Base-by-base conservation (phyloP, 2,113 vertebrate genomes). In the Porphyrio hochstetteri region DNA sequence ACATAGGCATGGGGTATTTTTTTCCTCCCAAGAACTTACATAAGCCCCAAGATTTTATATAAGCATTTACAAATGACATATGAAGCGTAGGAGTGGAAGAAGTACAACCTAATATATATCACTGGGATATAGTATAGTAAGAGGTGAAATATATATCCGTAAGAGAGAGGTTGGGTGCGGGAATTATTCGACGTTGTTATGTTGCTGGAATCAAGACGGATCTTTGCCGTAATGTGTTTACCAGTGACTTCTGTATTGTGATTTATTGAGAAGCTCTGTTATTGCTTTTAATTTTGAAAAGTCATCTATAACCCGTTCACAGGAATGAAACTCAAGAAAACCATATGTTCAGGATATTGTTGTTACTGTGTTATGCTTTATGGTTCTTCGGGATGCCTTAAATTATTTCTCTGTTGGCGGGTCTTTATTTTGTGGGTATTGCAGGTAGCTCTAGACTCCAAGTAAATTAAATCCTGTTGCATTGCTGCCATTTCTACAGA, bases 271-370 rank as follows among this genome's bases (percentile, higher is more conserved):
- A 70, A 78, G 42, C 65, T 92, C 25, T 75, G 56, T 88, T 94
- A 93, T 46, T 95, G 94, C 77, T 86, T 92, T 94, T 97, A 91
- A 95, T 96, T 96, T 88, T 78, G 84, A 92, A 88, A 81, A 91
- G 60, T 46, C 80, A 93, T 95, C 91, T 92, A 92, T 94, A 95
- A 92, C 81, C 57, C 64, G 38, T 87, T 88, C 77, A 60, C 50
- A 79, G 74, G 81, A 92, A 89, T 85, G 83, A 89, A 84, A 82
- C 38, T 79, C 74, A 35, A 65, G 74, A 75, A 95, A 95, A 64
- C 84, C 89, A 72, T 91, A 89, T 95, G 91, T 84, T 93, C 84
- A 80, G 84, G 91, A 68, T 87, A 78, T 87, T 94, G 77, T 68
- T 91, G 77, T 76, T 93, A 56, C 48, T 53, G 36, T 89, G 38